Evolutionary conservation across 1,140 invertebrate genomes (phyloP), one percentile per base, ranked within the genome.

Genomic region (Neocloeon triangulifer): DNA sequence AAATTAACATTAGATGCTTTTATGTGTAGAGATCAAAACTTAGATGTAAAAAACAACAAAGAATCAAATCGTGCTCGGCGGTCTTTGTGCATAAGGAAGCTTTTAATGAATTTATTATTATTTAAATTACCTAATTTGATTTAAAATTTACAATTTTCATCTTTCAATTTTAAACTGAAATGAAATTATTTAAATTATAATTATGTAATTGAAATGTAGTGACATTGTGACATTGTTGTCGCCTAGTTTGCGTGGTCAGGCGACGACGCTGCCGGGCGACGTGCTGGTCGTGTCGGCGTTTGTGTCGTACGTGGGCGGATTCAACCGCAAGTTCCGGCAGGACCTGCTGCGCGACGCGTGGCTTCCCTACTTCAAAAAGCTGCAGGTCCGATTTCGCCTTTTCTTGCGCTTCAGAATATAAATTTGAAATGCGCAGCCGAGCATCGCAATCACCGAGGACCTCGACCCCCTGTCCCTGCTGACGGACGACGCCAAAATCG

Each of bases 221-320:
- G n/a, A n/a, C n/a, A n/a, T n/a, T n/a, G n/a, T n/a, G n/a, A n/a
- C n/a, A n/a, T n/a, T n/a, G n/a, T n/a, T n/a, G n/a, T n/a, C 37
- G 19, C 20, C 2, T 47, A 65, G 55, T 35, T 52, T 58, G 38
- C 58, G 59, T 41, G 47, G 43, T 44, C 61, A 70, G 42, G 71
- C 66, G 40, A 59, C 69, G 23, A 88, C 78, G 37, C 56, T 92
- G 21, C 81, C 86, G 1, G 88, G 88, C 2, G 86, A 96, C 45
- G 71, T 91, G 19, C 53, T 94, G 1, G 49, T 92, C 3, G 70
- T 84, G 4, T 78, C 85, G 4, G 82, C 86, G n/a, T 95, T 94
- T 53, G 76, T 94, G 27, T 94, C 88, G 0, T 96, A 95, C 47
- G 73, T 91, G 5, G 89, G 89, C 2, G 88, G 81, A 40, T 96